Evolutionary conservation across 2,888 invertebrate genomes (phyloP).

Genomic region (Kuschelorhynchus macadamiae): DNA sequence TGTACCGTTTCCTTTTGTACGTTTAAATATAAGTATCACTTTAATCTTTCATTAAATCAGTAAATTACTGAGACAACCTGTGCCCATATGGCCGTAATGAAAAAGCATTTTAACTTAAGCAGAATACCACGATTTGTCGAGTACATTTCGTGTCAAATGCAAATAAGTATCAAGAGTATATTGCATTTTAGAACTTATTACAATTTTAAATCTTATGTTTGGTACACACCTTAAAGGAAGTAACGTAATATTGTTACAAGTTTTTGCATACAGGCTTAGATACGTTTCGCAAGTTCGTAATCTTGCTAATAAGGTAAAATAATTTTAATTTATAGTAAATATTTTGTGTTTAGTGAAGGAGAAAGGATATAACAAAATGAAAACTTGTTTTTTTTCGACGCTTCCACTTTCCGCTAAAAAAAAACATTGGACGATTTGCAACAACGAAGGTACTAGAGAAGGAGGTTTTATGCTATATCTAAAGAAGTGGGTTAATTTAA

Average conservation of each 20-base stretch:
- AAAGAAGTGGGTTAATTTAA: too few relatives aligned
- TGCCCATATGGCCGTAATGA: conserved; percentile 39
- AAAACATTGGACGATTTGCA: too few relatives aligned
- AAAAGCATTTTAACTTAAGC: conserved; percentile 35
- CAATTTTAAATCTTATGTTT: conserved; percentile 10
- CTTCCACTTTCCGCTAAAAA: too few relatives aligned
- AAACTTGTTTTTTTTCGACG: too few relatives aligned
- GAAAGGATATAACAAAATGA: too few relatives aligned
- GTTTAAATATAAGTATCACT: conserved; percentile 22
- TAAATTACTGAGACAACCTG: conserved; percentile 36
- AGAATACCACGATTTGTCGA: conserved; percentile 41
- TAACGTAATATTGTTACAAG: not conserved
- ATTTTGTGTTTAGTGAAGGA: too few relatives aligned
- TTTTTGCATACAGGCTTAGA: conserved; percentile 4
- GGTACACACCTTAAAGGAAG: conserved; percentile 4
- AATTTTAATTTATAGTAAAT: too few relatives aligned
- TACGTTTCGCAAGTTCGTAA: not conserved
- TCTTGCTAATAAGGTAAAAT: too few relatives aligned
- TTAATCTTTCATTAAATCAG: conserved; percentile 42
- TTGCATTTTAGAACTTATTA: conserved; percentile 28
- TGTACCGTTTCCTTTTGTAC: conserved; percentile 13
- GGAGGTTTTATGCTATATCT: too few relatives aligned
- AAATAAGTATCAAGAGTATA: conserved; percentile 42
- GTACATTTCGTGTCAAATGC: conserved; percentile 49
- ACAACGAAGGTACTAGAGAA: too few relatives aligned